Base-by-base conservation (phyloP, 2,888 invertebrate species). In the Macrosoma leucophasiata region DNA sequence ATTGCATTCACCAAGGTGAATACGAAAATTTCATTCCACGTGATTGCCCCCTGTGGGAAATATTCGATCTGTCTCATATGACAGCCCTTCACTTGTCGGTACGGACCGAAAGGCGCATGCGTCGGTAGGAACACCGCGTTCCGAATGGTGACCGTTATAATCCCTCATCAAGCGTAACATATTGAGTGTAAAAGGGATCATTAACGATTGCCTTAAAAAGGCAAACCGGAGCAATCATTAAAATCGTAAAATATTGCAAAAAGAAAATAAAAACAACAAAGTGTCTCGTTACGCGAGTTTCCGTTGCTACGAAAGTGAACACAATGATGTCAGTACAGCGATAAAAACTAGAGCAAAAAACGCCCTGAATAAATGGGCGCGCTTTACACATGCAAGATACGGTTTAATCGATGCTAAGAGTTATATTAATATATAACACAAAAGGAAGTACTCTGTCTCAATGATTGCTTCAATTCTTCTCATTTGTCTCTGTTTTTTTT, bases 141-240 rank as follows among this genome's bases (percentile, higher is more conserved):
- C 60, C 55, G 68, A 71, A 71, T 62, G 60, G 46, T 45, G 52
- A 65, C 77, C 78, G 78, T 74, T 78, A 78, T 73, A 76, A 78
- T 77, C 75, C 76, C 71, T 73, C 81, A 73, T 74, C 75, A 62
- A 63, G 63, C 62, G 62, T 66, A 69, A 66, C 74, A 70, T 65
- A 70, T 70, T 62, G 63, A 66, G 76, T 71, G 74, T 71, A 81
- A 79, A 76, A 78, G 67, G 72, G 75, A 76, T 82, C 78, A 79
- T 84, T 82, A 82, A 77, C 67, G 77, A 75, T 68, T 62, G 62
- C 82, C 81, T 74, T 81, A 74, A 79, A 78, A 81, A 79, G 81
- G 74, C 63, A 66, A 79, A 77, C 70, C 71, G 65, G 78, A 75
- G 73, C 81, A 75, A 74, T 81, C 72, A 79, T 78, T 79, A 78